phyloP scores from a whole-genome alignment of 2,888 invertebrate genomes.

The Stenotaenia linearis region DNA sequence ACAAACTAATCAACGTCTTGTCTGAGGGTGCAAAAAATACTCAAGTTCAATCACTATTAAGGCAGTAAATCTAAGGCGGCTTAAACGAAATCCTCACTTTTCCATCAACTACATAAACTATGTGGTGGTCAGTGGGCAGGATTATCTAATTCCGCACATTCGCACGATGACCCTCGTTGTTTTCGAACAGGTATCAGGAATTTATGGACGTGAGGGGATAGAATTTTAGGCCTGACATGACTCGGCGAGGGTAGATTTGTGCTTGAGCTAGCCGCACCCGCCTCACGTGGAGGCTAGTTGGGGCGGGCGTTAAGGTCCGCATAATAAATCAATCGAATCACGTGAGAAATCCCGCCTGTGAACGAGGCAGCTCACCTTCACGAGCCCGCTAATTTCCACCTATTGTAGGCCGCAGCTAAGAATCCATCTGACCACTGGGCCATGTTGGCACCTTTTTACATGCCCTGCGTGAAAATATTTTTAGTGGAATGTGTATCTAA shows the following conservation, averaged over 20 bases:
- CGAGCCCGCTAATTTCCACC: conserved; percentile 16
- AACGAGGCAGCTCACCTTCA: background rate
- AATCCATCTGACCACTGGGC: conserved; percentile 11
- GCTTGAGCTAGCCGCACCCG: conserved; percentile 22
- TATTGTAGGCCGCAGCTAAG: background rate
- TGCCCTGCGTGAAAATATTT: background rate
- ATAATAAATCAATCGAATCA: conserved; percentile 13
- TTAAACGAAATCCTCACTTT: conserved; percentile 13
- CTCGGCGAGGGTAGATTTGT: conserved; percentile 7
- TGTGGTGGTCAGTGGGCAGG: background rate
- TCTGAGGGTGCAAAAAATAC: background rate
- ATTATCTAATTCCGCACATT: conserved; percentile 17
- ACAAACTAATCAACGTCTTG: background rate
- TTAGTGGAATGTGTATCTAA: background rate
- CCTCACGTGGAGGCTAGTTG: conserved; percentile 13
- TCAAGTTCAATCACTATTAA: background rate
- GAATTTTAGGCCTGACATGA: conserved; percentile 26
- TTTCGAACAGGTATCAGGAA: conserved; percentile 13
- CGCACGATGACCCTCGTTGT: conserved; percentile 26
- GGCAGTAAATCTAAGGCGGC: background rate
- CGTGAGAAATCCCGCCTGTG: conserved; percentile 21
- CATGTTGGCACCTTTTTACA: conserved; percentile 8
- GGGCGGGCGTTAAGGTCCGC: conserved; percentile 26
- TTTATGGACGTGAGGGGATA: conserved; percentile 17
- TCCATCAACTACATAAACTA: conserved; percentile 2